phyloP scores from a whole-genome alignment of 2,797 vertebrate genomes.

The Manis javanica region DNA sequence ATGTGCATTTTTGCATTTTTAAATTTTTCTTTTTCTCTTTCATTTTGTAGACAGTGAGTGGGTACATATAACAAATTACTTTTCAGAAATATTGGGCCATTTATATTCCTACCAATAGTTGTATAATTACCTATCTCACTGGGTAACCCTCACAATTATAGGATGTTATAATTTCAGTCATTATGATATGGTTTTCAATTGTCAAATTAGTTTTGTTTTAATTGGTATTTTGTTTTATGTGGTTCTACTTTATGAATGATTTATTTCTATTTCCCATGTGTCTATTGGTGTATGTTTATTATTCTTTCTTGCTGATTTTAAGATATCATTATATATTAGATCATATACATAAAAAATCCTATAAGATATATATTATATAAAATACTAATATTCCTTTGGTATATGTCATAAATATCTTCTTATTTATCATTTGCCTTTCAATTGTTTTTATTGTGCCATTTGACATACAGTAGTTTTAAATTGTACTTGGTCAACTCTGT shows the following conservation, averaged over 20 bases:
- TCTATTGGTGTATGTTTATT: not conserved
- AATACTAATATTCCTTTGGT: not conserved
- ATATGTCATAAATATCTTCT: not conserved
- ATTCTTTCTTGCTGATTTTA: not conserved
- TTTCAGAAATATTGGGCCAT: not conserved
- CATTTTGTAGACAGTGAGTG: not conserved
- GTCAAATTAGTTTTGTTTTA: not conserved
- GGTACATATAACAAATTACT: not conserved
- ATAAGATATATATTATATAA: not conserved
- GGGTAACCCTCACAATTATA: not conserved
- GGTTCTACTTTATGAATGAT: not conserved
- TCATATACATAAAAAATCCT: not conserved
- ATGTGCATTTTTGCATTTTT: not conserved
- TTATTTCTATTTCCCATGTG: conserved; percentile 1
- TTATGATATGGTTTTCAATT: not conserved
- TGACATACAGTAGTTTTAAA: not conserved
- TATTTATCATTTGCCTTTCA: not conserved
- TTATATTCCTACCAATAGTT: not conserved
- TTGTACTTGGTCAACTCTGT: not conserved
- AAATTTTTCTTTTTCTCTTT: too few species aligned
- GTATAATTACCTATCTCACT: not conserved
- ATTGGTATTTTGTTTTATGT: not conserved
- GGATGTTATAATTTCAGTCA: not conserved
- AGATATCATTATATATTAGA: not conserved
- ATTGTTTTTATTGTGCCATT: conserved; percentile 16